phyloP scores from a whole-genome alignment of 2,888 invertebrate species.

The Andrena flavipes region DNA sequence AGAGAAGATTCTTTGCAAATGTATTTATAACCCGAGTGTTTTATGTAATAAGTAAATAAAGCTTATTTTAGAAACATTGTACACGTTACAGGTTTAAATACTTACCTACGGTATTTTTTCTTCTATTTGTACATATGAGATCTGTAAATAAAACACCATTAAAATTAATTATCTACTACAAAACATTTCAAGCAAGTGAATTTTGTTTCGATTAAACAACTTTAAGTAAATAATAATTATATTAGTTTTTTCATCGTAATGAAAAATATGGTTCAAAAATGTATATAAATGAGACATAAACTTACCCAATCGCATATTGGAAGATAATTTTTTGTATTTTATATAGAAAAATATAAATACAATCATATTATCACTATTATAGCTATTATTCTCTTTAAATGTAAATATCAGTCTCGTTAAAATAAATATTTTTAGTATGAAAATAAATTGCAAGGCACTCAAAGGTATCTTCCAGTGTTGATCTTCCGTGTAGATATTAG shows the following conservation, averaged over 20 bases:
- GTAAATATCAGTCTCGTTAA: conserved; percentile 12
- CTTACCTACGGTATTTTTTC: conserved; percentile 48
- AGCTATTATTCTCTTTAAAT: not conserved
- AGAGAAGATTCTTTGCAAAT: conserved; percentile 33
- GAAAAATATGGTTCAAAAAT: conserved; percentile 2
- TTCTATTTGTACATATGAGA: conserved; percentile 38
- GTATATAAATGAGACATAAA: not conserved
- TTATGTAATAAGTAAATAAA: conserved; percentile 14
- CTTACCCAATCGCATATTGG: conserved; percentile 37
- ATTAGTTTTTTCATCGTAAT: not conserved
- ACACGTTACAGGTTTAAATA: conserved; percentile 26
- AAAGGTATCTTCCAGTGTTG: conserved; percentile 52
- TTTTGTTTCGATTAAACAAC: not conserved
- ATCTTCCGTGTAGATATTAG: conserved; percentile 46
- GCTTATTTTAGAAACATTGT: conserved; percentile 40
- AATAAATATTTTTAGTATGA: not conserved
- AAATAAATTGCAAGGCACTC: conserved; percentile 10
- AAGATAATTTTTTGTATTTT: not conserved
- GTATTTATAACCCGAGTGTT: conserved; percentile 19
- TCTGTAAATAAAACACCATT: conserved; percentile 40
- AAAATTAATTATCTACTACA: conserved; percentile 5
- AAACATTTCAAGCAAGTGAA: not conserved
- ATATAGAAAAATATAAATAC: not conserved
- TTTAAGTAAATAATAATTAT: not conserved
- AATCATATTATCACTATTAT: conserved; percentile 1